Percentiles rank a stretch among this genome's conserved stretches.
Evolutionary conservation across 2,888 invertebrate species (phyloP).

Genomic region (Lucinisca nassula): DNA sequence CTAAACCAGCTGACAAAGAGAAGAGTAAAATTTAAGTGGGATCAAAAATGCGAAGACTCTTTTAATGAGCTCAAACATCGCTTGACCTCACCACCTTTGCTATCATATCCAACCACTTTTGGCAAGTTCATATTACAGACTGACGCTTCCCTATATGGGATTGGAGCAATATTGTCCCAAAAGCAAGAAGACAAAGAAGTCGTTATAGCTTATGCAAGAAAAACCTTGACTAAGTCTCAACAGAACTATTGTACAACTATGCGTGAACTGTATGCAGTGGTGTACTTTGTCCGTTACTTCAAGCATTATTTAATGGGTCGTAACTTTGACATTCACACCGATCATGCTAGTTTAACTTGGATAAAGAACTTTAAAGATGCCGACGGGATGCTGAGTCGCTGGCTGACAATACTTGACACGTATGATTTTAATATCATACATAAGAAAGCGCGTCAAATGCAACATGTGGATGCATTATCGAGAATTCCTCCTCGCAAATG

Average conservation of each 20-base stretch:
- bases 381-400: slow-evolving; percentile 39
- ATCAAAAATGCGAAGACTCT: neutral
- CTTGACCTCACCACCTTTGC: neutral
- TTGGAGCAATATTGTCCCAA: slow-evolving; percentile 46
- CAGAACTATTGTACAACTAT: slow-evolving; percentile 50
- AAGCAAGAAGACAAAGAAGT: slow-evolving; percentile 35
- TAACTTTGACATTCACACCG: slow-evolving; percentile 37
- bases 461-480: neutral
- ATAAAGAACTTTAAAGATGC: slow-evolving; percentile 53
- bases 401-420: slow-evolving; percentile 33
- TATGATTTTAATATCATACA: slow-evolving; percentile 34
- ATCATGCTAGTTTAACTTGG: slow-evolving; percentile 35
- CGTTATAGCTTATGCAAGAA: slow-evolving; percentile 45
- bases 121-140: slow-evolving; percentile 38
- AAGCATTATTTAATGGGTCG: slow-evolving; percentile 39
- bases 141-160: slow-evolving; percentile 34
- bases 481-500: slow-evolving; percentile 14
- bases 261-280: slow-evolving; percentile 53
- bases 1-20: slow-evolving; percentile 3
- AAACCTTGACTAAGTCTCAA: slow-evolving; percentile 17
- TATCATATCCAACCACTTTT: neutral
- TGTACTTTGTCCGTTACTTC: slow-evolving; percentile 35
- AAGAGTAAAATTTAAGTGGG: slow-evolving; percentile 18
- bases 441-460: slow-evolving; percentile 5
- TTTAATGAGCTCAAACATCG: neutral